phyloP scores from a whole-genome alignment of 2,113 vertebrate species.

The Callithrix jacchus region DNA sequence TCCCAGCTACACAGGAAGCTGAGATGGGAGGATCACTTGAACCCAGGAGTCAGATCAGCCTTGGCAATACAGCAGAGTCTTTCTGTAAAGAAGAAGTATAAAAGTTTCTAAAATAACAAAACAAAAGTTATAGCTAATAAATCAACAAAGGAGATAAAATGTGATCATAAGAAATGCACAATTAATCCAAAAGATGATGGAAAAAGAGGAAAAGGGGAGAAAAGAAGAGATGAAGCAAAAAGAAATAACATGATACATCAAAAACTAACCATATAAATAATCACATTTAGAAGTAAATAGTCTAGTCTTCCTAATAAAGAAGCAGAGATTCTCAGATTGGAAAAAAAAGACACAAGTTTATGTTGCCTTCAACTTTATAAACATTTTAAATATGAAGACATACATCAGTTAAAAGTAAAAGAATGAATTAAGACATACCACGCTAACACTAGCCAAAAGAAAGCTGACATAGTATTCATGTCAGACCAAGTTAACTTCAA shows the following conservation, averaged over 20 bases:
- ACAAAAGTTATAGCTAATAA: background rate
- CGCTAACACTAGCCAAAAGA: background rate
- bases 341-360: background rate
- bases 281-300: background rate
- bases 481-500: background rate
- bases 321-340: background rate
- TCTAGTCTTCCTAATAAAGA: background rate
- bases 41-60: background rate
- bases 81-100: background rate
- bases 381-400: background rate
- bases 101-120: slow-evolving; percentile 10
- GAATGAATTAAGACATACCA: background rate
- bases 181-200: background rate
- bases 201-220: background rate
- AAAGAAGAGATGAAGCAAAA: background rate
- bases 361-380: background rate
- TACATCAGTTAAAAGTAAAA: background rate
- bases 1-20: background rate
- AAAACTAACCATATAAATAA: background rate
- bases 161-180: background rate
- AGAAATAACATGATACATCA: background rate
- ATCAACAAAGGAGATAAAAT: slow-evolving; percentile 8
- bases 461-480: background rate
- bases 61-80: background rate
- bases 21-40: background rate